Evolutionary conservation across 2,888 invertebrate genomes (phyloP).

Genomic region (Drosophila meridionalis): DNA sequence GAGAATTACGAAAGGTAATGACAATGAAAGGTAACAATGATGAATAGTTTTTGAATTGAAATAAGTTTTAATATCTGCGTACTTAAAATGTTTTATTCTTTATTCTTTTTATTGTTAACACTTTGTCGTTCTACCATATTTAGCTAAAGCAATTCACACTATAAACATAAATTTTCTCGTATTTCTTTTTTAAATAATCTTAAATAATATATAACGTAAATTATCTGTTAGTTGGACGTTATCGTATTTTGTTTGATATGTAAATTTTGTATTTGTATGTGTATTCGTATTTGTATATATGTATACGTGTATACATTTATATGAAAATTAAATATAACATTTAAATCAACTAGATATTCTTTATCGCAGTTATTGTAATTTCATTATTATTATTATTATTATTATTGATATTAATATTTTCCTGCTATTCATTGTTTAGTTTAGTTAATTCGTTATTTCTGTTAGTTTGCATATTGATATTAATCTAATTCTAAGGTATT

Average conservation of each 20-base stretch:
- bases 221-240: conserved; percentile 42
- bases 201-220: conserved; percentile 25
- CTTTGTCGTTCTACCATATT: conserved; percentile 13
- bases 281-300: conserved; percentile 23
- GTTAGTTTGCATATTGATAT: conserved; percentile 20
- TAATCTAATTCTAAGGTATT: conserved; percentile 11
- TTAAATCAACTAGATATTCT: conserved; percentile 34
- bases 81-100: conserved; percentile 40
- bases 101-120: conserved; percentile 31
- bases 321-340: conserved; percentile 21
- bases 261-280: conserved; percentile 20
- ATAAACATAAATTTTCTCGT: conserved; percentile 12
- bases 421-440: conserved; percentile 1
- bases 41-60: not conserved
- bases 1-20: too few species aligned
- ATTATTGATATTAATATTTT: conserved; percentile 3
- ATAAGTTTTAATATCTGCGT: not conserved
- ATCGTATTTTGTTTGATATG: conserved; percentile 47
- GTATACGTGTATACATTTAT: conserved; percentile 25
- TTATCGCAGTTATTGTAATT: conserved; percentile 12
- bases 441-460: conserved; percentile 7
- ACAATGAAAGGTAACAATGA: not conserved
- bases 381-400: not conserved
- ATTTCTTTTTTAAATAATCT: conserved; percentile 10
- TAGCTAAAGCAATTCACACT: conserved; percentile 26